Evolutionary conservation across 2,888 invertebrate species (phyloP).

Genomic region (Phengaris alcon): DNA sequence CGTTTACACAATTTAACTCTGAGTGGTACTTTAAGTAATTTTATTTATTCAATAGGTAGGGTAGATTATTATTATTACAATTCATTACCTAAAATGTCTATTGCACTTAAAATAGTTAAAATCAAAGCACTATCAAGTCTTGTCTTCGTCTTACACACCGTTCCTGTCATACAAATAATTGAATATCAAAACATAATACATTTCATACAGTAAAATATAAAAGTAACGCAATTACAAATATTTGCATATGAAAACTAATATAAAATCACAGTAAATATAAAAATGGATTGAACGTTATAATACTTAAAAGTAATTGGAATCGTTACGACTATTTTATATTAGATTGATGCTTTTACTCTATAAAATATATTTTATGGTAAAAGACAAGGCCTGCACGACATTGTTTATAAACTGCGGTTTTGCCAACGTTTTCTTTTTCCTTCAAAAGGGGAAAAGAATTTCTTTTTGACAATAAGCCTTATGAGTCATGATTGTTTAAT

Average conservation of each 20-base stretch:
- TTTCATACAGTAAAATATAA: not conserved
- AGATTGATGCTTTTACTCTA: conserved; percentile 2
- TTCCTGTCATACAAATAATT: not conserved
- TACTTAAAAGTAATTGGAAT: conserved; percentile 13
- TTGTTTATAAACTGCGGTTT: conserved; percentile 18
- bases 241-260: not conserved
- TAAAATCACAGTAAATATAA: conserved; percentile 29
- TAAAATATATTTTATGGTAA: not conserved
- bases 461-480: no score
- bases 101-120: conserved; percentile 1
- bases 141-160: not conserved
- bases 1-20: no score
- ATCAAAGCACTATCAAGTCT: not conserved
- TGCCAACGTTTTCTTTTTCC: not conserved
- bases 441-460: no score
- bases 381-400: conserved; percentile 20
- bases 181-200: not conserved
- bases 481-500: no score
- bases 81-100: not conserved
- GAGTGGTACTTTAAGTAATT: not conserved
- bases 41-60: not conserved
- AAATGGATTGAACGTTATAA: not conserved
- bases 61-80: not conserved
- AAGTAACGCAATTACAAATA: conserved; percentile 4
- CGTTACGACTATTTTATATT: conserved; percentile 16